These are phyloP conservation scores for Cylindroiulus punctatus DNA, from an alignment of 2,888 invertebrate species.

Conservation along the genomic window DNA sequence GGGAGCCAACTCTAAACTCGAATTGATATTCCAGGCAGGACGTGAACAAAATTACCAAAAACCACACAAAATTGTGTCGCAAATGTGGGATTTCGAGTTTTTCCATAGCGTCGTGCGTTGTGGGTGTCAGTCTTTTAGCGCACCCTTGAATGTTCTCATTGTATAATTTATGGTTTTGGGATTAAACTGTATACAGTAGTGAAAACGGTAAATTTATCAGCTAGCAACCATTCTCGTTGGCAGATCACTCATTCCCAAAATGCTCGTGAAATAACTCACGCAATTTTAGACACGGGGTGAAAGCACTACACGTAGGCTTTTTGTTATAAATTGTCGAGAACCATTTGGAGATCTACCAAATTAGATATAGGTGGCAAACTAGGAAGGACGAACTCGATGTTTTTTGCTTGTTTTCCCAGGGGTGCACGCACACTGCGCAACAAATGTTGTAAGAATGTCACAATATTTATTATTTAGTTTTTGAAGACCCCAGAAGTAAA, in stretches of 20 bases:
- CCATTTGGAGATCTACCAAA: slow-evolving; percentile 38
- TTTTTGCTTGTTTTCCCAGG: slow-evolving; percentile 27
- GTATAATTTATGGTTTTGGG: slow-evolving; percentile 22
- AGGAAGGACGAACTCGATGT: not conserved
- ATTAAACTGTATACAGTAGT: not conserved
- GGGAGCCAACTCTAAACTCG: no score
- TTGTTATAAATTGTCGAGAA: slow-evolving; percentile 26
- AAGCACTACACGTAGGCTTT: not conserved
- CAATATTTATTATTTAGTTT: not conserved
- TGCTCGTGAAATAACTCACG: slow-evolving; percentile 14
- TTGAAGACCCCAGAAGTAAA: slow-evolving; percentile 19
- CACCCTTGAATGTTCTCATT: not conserved
- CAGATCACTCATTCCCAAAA: slow-evolving; percentile 35
- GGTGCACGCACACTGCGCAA: slow-evolving; percentile 27
- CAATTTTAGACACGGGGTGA: not conserved
- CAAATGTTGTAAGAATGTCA: slow-evolving; percentile 29
- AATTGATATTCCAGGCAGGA: no score
- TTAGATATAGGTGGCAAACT: slow-evolving; percentile 20
- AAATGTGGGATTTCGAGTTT: no score
- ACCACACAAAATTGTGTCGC: no score
- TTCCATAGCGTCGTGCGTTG: no score
- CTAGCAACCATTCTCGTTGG: not conserved
- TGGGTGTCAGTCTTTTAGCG: not conserved
- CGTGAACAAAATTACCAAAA: no score
- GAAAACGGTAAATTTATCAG: not conserved